Evolutionary conservation across 2,888 invertebrate species (phyloP).

Genomic region (Lycia hirtaria): DNA sequence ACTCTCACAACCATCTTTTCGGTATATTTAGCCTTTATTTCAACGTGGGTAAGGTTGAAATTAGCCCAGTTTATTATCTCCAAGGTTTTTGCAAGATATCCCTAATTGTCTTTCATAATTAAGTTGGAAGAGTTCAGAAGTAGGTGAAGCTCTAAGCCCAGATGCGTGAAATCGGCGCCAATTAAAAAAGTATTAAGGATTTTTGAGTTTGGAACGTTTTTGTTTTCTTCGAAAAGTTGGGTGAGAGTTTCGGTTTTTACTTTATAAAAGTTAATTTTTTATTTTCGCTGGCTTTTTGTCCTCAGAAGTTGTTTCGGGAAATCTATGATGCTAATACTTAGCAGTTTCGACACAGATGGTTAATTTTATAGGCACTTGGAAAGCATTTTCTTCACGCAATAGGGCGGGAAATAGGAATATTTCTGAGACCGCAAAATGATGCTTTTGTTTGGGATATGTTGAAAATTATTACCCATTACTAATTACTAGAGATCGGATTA

Average conservation of each 20-base stretch:
- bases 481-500: no score
- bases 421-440: not conserved
- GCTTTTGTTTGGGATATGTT: no score
- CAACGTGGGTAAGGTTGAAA: conserved; percentile 27
- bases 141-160: conserved; percentile 53
- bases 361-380: conserved; percentile 12
- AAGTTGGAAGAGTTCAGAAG: conserved; percentile 59
- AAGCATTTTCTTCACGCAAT: conserved; percentile 6
- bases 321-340: conserved; percentile 10
- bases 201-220: conserved; percentile 53
- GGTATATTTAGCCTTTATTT: conserved; percentile 31
- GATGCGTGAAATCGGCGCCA: conserved; percentile 64
- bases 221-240: conserved; percentile 26
- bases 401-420: conserved; percentile 7
- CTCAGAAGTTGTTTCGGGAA: not conserved
- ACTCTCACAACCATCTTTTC: conserved; percentile 35
- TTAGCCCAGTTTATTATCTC: conserved; percentile 22
- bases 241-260: conserved; percentile 13
- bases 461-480: no score
- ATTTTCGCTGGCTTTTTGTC: not conserved
- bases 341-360: conserved; percentile 12
- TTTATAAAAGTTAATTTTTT: not conserved
- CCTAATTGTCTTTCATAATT: conserved; percentile 68
- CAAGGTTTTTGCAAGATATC: conserved; percentile 40
- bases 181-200: conserved; percentile 63